Conservation (phyloP, 2,888 invertebrate genomes). For the Diaphora mendica region DNA sequence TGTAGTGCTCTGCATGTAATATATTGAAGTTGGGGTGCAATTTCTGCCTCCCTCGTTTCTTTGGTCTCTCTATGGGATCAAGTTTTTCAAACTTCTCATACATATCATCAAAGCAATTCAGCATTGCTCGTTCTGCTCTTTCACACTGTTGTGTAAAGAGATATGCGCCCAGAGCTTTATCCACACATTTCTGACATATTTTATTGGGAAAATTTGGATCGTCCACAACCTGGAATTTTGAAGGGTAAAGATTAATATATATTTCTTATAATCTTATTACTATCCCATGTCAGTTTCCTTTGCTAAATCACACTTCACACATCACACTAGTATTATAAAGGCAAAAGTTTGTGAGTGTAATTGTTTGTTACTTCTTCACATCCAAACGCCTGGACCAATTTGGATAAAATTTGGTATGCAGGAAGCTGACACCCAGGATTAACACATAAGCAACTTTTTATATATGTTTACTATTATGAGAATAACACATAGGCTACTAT, state of each 20-base stretch:
- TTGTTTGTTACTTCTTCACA: no score
- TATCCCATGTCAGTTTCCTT: no score
- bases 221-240: slow-evolving; percentile 62
- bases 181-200: slow-evolving; percentile 73
- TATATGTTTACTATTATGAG: no score
- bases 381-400: no score
- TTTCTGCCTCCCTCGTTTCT: slow-evolving; percentile 74
- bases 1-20: slow-evolving; percentile 63
- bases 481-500: no score
- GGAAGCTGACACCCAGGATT: no score
- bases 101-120: slow-evolving; percentile 76
- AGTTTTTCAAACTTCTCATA: slow-evolving; percentile 73
- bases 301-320: no score
- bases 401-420: no score
- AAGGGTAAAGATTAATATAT: neutral
- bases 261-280: neutral
- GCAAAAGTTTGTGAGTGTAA: no score
- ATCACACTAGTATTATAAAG: no score
- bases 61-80: slow-evolving; percentile 69
- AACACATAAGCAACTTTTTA: no score
- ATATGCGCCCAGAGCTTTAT: slow-evolving; percentile 69
- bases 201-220: slow-evolving; percentile 73
- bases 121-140: slow-evolving; percentile 69
- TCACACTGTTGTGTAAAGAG: slow-evolving; percentile 79
- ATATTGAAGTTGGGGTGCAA: slow-evolving; percentile 67